phyloP scores from a whole-genome alignment of 2,888 invertebrate genomes.

The Rhagonycha lutea region DNA sequence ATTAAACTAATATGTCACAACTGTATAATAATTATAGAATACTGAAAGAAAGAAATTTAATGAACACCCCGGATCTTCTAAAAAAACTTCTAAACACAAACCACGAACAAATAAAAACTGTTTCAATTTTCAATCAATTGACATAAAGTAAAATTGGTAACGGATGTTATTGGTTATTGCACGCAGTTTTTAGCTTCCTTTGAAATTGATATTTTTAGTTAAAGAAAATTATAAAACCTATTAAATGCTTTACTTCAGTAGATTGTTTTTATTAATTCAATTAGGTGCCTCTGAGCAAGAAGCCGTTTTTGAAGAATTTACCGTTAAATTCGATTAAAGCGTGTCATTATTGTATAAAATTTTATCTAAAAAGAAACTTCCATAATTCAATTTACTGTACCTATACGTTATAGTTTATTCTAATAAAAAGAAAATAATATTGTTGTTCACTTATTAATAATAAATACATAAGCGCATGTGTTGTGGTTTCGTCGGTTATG shows the following conservation, averaged over 20 bases:
- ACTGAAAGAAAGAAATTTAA: not conserved
- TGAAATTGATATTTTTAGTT: not conserved
- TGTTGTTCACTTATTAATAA: not conserved
- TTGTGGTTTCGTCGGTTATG: conserved; percentile 10
- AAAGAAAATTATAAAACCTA: not conserved
- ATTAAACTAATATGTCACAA: not conserved
- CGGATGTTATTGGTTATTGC: not conserved
- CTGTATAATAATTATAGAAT: not conserved
- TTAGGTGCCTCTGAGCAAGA: not conserved
- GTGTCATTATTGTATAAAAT: not conserved
- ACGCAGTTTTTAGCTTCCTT: not conserved
- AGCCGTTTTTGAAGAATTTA: not conserved
- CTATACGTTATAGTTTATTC: not conserved
- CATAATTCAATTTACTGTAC: not conserved
- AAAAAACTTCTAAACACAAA: not conserved
- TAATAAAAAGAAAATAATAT: not conserved
- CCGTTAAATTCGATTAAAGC: not conserved
- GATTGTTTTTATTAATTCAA: not conserved
- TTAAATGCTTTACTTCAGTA: not conserved
- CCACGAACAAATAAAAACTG: not conserved
- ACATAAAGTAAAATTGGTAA: not conserved
- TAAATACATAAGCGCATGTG: not conserved
- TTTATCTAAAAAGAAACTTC: not conserved
- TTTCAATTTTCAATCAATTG: not conserved
- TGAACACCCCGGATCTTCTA: not conserved